Conservation (phyloP, 2,113 vertebrate species). For the Rhinolophus sinicus region DNA sequence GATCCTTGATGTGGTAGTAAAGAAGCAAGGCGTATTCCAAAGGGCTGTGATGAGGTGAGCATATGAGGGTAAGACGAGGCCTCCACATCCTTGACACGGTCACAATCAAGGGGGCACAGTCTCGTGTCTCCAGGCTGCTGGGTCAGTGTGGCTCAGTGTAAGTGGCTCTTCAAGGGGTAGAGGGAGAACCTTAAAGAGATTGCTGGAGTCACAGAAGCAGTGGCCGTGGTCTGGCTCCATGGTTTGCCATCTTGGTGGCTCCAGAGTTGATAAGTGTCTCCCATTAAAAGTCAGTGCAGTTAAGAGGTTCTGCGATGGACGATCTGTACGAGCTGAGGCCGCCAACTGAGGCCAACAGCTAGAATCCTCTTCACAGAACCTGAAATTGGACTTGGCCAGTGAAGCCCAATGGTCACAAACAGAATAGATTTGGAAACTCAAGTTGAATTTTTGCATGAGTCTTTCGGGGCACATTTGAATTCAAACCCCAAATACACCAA, state of each 20-base stretch:
- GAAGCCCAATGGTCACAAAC: accelerated
- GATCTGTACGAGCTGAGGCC: background rate
- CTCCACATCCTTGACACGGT: too few species aligned
- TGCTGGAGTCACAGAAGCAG: background rate
- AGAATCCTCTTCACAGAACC: background rate
- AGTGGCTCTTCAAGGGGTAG: too few species aligned
- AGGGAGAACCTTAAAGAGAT: background rate
- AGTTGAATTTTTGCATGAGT: background rate
- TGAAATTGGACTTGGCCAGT: background rate
- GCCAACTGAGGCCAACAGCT: background rate
- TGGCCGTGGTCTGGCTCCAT: background rate
- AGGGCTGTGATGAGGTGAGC: background rate
- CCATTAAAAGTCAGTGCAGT: background rate
- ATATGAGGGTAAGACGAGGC: too few species aligned
- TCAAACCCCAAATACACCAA: background rate
- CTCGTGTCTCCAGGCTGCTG: too few species aligned
- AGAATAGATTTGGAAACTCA: background rate
- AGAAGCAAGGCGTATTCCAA: background rate
- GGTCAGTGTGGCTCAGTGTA: background rate
- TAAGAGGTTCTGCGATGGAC: background rate
- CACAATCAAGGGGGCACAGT: background rate
- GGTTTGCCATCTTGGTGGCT: background rate
- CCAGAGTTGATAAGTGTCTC: background rate
- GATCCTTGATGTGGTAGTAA: background rate
- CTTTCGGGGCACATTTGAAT: background rate